Percentiles rank a stretch among this genome's conserved stretches.
phyloP scores from a whole-genome alignment of 1,140 invertebrate genomes.

The Diachasmimorpha longicaudata region DNA sequence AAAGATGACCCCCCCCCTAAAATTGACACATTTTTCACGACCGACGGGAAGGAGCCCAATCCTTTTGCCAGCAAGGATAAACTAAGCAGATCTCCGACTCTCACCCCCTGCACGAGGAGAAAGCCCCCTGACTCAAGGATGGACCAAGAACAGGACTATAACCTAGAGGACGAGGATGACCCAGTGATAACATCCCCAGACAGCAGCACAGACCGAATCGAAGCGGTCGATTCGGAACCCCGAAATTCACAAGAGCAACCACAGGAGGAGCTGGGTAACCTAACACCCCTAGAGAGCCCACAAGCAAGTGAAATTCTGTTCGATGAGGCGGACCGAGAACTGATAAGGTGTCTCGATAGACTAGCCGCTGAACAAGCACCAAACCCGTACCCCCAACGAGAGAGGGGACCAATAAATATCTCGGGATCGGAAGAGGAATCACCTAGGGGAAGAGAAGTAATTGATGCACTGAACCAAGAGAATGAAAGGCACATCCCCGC shows the following conservation, averaged over 20 bases:
- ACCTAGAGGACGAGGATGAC: background rate
- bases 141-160: background rate
- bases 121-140: background rate
- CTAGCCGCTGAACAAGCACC: no score
- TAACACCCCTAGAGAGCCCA: no score
- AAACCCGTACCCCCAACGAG: no score
- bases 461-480: no score
- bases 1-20: background rate
- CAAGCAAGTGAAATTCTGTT: no score
- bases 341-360: no score
- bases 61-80: background rate
- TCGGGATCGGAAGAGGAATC: no score
- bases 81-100: background rate
- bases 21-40: background rate
- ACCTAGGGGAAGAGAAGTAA: no score
- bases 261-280: background rate
- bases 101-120: background rate
- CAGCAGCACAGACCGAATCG: background rate
- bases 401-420: no score
- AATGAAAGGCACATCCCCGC: no score
- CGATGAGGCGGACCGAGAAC: no score
- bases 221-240: background rate
- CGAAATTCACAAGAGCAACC: background rate
- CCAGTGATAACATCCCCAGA: background rate
- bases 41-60: background rate